Conservation (phyloP, 2,797 vertebrate species). For the Lates japonicus region DNA sequence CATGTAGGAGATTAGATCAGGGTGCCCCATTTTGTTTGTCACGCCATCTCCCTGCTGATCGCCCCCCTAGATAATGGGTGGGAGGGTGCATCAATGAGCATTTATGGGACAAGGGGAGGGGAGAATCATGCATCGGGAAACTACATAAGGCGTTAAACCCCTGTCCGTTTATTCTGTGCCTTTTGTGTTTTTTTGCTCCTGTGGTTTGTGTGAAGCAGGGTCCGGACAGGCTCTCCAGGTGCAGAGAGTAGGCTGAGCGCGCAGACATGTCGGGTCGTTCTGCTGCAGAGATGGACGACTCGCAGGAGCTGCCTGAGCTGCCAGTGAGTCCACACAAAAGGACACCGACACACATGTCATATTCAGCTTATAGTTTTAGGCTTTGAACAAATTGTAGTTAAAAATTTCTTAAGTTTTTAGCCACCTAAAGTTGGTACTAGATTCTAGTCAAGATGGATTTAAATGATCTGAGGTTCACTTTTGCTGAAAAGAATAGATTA, state of each 20-base stretch:
- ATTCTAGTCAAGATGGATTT: too few relatives aligned
- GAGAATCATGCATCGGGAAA: background rate
- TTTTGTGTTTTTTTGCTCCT: conserved; percentile 38
- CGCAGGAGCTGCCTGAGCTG: conserved; percentile 90
- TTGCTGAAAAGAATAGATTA: too few relatives aligned
- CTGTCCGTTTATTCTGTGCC: conserved; percentile 23
- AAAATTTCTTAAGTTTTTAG: too few relatives aligned
- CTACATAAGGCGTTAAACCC: conserved; percentile 65
- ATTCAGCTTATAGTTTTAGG: background rate
- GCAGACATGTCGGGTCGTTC: conserved; percentile 75
- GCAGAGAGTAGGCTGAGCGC: conserved; percentile 77
- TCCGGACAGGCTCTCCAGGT: conserved; percentile 64
- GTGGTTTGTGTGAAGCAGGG: conserved; percentile 74
- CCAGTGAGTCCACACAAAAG: conserved; percentile 88
- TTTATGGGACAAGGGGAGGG: conserved; percentile 40
- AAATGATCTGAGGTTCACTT: too few relatives aligned
- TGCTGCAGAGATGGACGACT: conserved; percentile 90
- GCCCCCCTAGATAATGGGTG: conserved; percentile 5
- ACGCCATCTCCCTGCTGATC: conserved; percentile 28
- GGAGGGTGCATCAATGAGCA: conserved; percentile 18
- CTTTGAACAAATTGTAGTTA: too few relatives aligned
- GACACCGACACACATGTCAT: background rate
- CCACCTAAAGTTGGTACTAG: too few relatives aligned
- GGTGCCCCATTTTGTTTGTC: conserved; percentile 52
- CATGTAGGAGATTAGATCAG: conserved; percentile 63